Conservation (phyloP, 1,140 invertebrate species). For the Archegozetes longisetosus region DNA sequence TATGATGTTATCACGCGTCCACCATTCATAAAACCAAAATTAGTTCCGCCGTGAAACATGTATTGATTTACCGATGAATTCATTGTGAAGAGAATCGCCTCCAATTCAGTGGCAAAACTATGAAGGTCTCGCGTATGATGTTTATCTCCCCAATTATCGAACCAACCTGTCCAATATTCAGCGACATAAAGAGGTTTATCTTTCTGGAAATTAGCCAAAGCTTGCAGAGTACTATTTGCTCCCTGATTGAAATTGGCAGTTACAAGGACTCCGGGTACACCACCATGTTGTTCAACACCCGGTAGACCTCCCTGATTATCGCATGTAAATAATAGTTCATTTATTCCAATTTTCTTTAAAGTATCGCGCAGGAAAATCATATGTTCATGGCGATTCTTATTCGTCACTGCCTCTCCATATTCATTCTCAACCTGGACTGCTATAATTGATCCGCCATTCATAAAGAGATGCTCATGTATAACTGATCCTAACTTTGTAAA, state of each 20-base stretch:
- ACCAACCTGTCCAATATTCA: constrained; percentile 29
- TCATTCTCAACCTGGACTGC: constrained; percentile 27
- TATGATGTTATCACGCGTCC: constrained; percentile 32
- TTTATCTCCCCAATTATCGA: constrained; percentile 26
- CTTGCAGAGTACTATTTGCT: constrained; percentile 3
- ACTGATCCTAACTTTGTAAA: constrained; percentile 27
- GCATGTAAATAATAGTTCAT: constrained; percentile 11
- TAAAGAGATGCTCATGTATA: constrained; percentile 29
- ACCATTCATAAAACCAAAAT: constrained; percentile 13
- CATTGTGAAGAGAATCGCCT: constrained; percentile 21
- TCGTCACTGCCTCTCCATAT: constrained; percentile 10
- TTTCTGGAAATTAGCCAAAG: constrained; percentile 21
- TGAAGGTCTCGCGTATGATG: constrained; percentile 19
- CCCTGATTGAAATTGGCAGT: constrained; percentile 12
- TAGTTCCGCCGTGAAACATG: constrained; percentile 19
- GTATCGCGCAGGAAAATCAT: constrained; percentile 6
- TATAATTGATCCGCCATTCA: constrained; percentile 27
- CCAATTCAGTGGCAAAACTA: constrained; percentile 16
- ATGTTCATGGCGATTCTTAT: constrained; percentile 1
- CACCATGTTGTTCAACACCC: neutral
- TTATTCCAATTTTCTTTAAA: neutral
- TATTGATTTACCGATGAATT: constrained; percentile 28
- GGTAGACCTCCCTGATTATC: neutral
- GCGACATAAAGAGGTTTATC: constrained; percentile 26
- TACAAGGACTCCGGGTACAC: neutral